Base-by-base conservation (phyloP, 2,888 invertebrate genomes). In the Spodoptera littoralis region DNA sequence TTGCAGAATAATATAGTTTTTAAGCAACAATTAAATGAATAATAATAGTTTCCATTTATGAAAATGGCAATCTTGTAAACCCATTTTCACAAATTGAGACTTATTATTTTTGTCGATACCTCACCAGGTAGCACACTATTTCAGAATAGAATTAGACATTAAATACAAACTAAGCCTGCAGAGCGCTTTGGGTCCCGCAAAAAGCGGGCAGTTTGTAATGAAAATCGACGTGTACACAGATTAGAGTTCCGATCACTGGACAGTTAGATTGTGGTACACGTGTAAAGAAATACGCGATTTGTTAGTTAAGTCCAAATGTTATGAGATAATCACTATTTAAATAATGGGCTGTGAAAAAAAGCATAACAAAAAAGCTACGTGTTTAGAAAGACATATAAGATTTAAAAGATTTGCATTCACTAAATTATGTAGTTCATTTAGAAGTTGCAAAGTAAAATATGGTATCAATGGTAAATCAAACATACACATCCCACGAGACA, bases 201-300 rank as follows among this genome's bases (percentile, higher is more conserved):
- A 91, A 88, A 86, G 87, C 85, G 87, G 86, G 84, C 85, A 86
- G 83, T 83, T 76, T 57, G 77, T 89, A 91, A 91, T 90, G 90
- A 90, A 90, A 90, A 92, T 90, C 81, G 91, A 91, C 92, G 83
- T 86, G 84, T 86, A 87, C 83, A 86, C 83, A 85, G 85, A 89
- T 89, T 89, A 88, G 79, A 82, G 77, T 82, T 85, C 81, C 82
- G 81, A 86, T 84, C 80, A 76, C 68, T 73, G 74, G 81, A 80
- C 76, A 74, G 70, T 77, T 74, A 67, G 13, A 11, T 47, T 11
- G 3, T 59, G 71, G 79, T 66, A 3, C 61, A 76, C 80, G 73
- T 71, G 11, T 82, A 18, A 70, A 60, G 49, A 53, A 8, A 11
- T 0, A 24, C 54, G 63, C 55, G 54, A 50, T 22, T 13, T 45